Base-by-base conservation (phyloP, 2,888 invertebrate genomes). In the Platycheirus albimanus region DNA sequence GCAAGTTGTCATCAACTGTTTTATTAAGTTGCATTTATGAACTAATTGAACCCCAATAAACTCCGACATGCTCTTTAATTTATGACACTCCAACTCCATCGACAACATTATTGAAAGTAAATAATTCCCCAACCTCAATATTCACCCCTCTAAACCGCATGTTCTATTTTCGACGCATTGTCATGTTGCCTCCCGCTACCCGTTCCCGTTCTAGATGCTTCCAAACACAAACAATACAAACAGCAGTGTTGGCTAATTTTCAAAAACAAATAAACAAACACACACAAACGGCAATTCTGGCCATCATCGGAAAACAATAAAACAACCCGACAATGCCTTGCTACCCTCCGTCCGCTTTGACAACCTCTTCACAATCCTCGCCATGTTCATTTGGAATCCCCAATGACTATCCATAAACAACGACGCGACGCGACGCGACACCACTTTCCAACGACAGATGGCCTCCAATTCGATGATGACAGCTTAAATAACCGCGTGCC, bases 361-460 rank as follows among this genome's bases (percentile, higher is more conserved):
- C 49, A 36, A 24, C 30, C 20, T 17, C 6, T 1, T 7, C 1
- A 20, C 49, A 5, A 13, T n/a, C n/a, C 51, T 19, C n/a, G 11
- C 20, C 47, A 24, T 24, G 3, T 24, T n/a, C n/a, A n/a, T 24
- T 49, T 54, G 81, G 77, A 77, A 72, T 83, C 81, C 77, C 81
- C 81, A 71, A 69, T 77, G 81, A 75, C 52, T 52, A 33, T 28
- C 30, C 52, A 19, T 19, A 47, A 45, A 33, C 36, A 67, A 69
- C n/a, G n/a, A n/a, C n/a, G n/a, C n/a, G n/a, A n/a, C n/a, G n/a
- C n/a, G n/a, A n/a, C 67, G 11, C 54, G 63, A 63, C 66, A 66
- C 64, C 45, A 71, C 36, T 61, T 61, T 61, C 10, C 20, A 13
- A 54, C 77, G 51, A 83, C 81, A 81, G 77, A 71, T 83, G 77